Base-by-base conservation (phyloP, 2,797 vertebrate species). In the Sebastiscus albofasciatus region DNA sequence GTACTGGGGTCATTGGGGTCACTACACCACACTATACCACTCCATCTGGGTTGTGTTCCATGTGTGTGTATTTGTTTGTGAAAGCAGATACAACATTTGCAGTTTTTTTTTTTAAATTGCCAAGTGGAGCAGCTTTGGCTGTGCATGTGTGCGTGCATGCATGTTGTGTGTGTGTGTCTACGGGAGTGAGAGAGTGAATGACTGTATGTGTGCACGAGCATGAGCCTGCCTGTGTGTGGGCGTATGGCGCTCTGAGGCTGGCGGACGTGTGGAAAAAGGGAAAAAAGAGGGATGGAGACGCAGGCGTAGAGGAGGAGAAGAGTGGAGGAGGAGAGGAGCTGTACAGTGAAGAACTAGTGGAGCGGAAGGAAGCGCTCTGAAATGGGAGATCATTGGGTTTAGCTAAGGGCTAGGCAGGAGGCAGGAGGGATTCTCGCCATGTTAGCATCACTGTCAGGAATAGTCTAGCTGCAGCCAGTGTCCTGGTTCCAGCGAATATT, bases 331-430 rank as follows among this genome's bases (percentile, higher is more conserved):
- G 86, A 81, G 90, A 89, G 78, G 87, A 91, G 89, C 76, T 86
- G 92, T 93, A 94, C 92, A 94, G 93, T 93, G 90, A 87, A 84
- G 91, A 92, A 85, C 85, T 81, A 94, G 89, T 93, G 89, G 87
- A 94, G 94, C 90, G 93, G 94, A 96, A 95, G 92, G 93, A 94
- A 91, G 93, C 89, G 72, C 92, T 94, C 93, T 91, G 92, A 95
- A 95, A 94, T 90, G 90, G 92, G 93, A 95, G 95, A 94, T 94
- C 92, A 93, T 93, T 92, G 90, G 93, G 86, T 88, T 94, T 94
- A 90, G 92, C 94, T 94, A 77, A 90, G 86, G 92, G 94, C 91
- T 89, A 93, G 89, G 90, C 89, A 88, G 88, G 83, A 92, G 92
- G 93, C 92, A 92, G 91, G 92, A 94, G 94, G 92, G 93, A 93